phyloP scores from a whole-genome alignment of 2,888 invertebrate species.

The Hofmannophila pseudospretella region DNA sequence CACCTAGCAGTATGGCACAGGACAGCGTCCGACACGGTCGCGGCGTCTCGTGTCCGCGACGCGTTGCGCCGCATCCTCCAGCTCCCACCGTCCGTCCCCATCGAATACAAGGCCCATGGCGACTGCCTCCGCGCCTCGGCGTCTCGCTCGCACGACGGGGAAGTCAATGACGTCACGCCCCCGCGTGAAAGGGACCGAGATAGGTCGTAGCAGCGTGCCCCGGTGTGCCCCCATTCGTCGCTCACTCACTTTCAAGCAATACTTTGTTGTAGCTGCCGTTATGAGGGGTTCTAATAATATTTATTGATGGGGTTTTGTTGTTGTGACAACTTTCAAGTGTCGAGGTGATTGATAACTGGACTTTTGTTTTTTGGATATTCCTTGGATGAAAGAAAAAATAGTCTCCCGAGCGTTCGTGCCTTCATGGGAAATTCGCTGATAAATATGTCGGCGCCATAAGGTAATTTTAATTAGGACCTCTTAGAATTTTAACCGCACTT shows the following conservation, averaged over 20 bases:
- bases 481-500: no score
- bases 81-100: slow-evolving; percentile 92
- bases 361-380: no score
- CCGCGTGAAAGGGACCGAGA: slow-evolving; percentile 7
- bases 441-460: no score
- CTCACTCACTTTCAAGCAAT: slow-evolving; percentile 9
- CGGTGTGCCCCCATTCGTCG: slow-evolving; percentile 12
- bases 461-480: no score
- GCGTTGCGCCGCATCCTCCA: slow-evolving; percentile 96
- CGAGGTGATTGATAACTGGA: no score
- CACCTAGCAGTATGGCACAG: slow-evolving; percentile 98
- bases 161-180: slow-evolving; percentile 15
- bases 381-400: no score
- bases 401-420: no score
- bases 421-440: no score
- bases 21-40: slow-evolving; percentile 92
- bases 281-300: no score
- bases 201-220: slow-evolving; percentile 16
- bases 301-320: no score
- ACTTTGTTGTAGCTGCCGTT: no score
- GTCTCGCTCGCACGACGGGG: slow-evolving; percentile 21
- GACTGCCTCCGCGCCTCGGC: slow-evolving; percentile 54
- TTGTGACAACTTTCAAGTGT: no score
- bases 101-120: slow-evolving; percentile 91
- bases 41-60: slow-evolving; percentile 95